Percentiles rank a stretch among this genome's conserved stretches.
Evolutionary conservation across 2,888 invertebrate species (phyloP).

Genomic region (Agrotis exclamationis): DNA sequence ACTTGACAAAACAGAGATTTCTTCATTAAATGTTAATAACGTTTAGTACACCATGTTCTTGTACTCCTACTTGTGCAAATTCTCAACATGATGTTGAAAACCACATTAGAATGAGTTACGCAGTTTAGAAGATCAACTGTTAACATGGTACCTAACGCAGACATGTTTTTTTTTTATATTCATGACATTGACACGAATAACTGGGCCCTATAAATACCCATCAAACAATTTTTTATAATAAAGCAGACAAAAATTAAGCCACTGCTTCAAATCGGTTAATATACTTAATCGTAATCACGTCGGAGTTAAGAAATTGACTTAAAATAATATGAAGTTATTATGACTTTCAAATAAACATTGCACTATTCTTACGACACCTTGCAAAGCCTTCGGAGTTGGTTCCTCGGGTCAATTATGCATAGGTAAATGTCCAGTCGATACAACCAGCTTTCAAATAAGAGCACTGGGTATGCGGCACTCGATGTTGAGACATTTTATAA

Average conservation of each 20-base stretch:
- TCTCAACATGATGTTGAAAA: neutral
- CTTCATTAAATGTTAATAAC: neutral
- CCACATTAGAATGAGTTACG: neutral
- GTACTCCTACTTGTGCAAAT: neutral
- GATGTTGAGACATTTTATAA: conserved; percentile 32
- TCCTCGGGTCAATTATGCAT: conserved; percentile 45
- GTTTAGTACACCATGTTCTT: too few relatives aligned
- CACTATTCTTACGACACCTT: conserved; percentile 46
- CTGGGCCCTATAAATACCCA: neutral
- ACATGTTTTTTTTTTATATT: neutral
- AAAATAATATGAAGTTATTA: neutral
- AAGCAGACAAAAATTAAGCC: too few relatives aligned
- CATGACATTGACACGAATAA: neutral
- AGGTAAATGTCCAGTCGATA: conserved; percentile 37
- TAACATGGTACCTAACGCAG: neutral
- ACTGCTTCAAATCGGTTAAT: too few relatives aligned
- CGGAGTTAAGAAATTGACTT: neutral
- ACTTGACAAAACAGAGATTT: neutral
- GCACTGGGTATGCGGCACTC: conserved; percentile 17
- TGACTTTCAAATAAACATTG: conserved; percentile 22
- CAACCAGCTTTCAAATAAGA: conserved; percentile 51
- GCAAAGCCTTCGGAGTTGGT: conserved; percentile 23
- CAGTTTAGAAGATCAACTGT: neutral
- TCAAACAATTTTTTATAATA: neutral
- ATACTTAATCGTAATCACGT: neutral